Evolutionary conservation across 2,113 vertebrate species (phyloP).

Genomic region (Neogale vison): DNA sequence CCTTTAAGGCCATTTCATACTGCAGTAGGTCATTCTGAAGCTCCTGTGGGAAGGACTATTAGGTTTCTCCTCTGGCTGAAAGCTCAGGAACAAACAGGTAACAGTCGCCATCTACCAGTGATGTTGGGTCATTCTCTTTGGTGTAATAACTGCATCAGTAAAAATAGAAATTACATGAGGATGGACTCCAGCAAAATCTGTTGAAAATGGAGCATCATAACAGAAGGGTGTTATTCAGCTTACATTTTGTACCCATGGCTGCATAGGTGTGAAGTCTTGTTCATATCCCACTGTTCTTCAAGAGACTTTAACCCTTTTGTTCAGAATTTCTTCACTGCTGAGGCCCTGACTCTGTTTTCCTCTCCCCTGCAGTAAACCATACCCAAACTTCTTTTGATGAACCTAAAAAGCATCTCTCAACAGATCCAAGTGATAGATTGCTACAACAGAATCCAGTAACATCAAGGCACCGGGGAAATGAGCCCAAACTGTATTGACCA

Average conservation of each 20-base stretch:
- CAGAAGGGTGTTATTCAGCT: background rate
- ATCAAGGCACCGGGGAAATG: background rate
- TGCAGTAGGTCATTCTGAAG: background rate
- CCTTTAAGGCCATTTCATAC: background rate
- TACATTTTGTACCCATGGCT: background rate
- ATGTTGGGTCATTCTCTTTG: background rate
- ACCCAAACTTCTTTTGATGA: conserved; percentile 3
- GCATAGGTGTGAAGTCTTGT: background rate
- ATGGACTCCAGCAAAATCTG: background rate
- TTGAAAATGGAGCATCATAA: background rate
- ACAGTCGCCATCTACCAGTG: background rate
- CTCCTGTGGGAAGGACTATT: background rate
- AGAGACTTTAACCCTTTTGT: background rate
- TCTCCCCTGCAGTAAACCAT: background rate
- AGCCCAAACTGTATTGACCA: background rate
- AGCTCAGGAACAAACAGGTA: background rate
- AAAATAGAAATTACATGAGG: background rate
- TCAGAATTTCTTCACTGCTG: background rate
- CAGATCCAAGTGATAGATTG: background rate
- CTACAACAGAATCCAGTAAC: background rate
- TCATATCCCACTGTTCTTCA: background rate
- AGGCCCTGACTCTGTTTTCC: background rate
- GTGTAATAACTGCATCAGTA: background rate
- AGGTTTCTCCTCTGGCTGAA: background rate
- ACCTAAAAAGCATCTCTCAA: background rate